Base-by-base conservation (phyloP, 2,888 invertebrate species). In the Drosophila paucipuncta region DNA sequence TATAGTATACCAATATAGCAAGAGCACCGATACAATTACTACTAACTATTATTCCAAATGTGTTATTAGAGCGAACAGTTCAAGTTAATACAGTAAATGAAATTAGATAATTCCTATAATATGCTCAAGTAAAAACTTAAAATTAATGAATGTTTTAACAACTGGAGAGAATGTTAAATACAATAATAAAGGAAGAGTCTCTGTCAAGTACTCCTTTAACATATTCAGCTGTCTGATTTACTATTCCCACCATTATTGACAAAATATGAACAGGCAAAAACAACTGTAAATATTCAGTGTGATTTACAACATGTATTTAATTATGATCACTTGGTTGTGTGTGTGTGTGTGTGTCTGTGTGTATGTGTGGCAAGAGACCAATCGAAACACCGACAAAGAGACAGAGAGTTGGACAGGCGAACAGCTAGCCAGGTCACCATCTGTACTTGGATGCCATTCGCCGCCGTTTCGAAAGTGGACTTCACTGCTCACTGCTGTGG, bases 271-370 rank as follows among this genome's bases (percentile, higher is more conserved):
- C 25, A 22, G 11, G 25, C 61, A 63, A 43, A 22, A 68, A 53
- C 33, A 64, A 50, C 49, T 58, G 49, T 49, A 65, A 75, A 73
- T 68, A 76, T 76, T 83, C 75, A 68, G 66, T 83, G 69, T 78
- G 78, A 80, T 83, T 83, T 73, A 65, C 77, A 73, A 77, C 71
- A 71, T 76, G 77, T 80, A 78, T 86, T 88, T 82, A 88, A 83
- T 88, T 83, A 76, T 79, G 66, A 67, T 30, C 69, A 66, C 43
- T 41, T 25, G 18, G 9, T 50, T 43, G 58, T 37, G 37, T 18
- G 37, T 4, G 37, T 37, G 4, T n/a, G 43, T 13, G 43, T 22
- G 41, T 39, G 52, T 33, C 0, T 5, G 35, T 35, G 28, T 31
- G 35, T 35, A 22, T 31, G 33, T 55, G 28, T 31, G 39, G 28